phyloP scores from a whole-genome alignment of 2,113 vertebrate genomes.

The Reinhardtius hippoglossoides region DNA sequence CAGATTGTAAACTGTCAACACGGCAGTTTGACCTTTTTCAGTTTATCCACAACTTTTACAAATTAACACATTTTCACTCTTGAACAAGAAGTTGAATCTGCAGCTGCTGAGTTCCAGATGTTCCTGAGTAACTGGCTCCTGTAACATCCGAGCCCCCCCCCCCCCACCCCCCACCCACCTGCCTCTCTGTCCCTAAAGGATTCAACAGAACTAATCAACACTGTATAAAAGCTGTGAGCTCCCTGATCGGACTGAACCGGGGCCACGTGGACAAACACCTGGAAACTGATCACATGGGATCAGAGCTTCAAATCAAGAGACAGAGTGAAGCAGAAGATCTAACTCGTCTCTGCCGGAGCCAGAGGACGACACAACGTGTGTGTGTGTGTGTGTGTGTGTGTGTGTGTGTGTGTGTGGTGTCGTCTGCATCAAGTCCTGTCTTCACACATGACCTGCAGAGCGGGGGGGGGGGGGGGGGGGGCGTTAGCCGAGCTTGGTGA shows the following conservation, averaged over 20 bases:
- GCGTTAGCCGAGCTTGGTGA: slow-evolving; percentile 96
- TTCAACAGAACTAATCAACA: slow-evolving; percentile 20
- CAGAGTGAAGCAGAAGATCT: slow-evolving; percentile 6
- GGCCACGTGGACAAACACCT: slow-evolving; percentile 32
- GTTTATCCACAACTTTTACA: no score
- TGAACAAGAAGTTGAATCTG: no score
- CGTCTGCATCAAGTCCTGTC: slow-evolving; percentile 64
- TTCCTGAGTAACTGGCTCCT: slow-evolving; percentile 28
- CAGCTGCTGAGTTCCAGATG: not conserved
- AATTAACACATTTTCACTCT: not conserved
- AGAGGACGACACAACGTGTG: no score
- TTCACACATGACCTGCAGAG: slow-evolving; percentile 30
- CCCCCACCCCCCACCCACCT: slow-evolving; percentile 19
- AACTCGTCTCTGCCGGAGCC: slow-evolving; percentile 16
- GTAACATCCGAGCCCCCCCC: not conserved
- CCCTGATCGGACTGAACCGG: slow-evolving; percentile 32
- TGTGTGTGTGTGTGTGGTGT: no score
- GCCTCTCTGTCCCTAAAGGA: slow-evolving; percentile 27
- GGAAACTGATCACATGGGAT: slow-evolving; percentile 30
- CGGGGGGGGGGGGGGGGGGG: not conserved
- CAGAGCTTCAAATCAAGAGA: slow-evolving; percentile 14
- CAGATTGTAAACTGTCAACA: not conserved
- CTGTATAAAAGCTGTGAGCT: not conserved
- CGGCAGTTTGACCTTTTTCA: not conserved
- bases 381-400: no score